phyloP scores from a whole-genome alignment of 2,888 invertebrate genomes.

The Hecatera dysodea region DNA sequence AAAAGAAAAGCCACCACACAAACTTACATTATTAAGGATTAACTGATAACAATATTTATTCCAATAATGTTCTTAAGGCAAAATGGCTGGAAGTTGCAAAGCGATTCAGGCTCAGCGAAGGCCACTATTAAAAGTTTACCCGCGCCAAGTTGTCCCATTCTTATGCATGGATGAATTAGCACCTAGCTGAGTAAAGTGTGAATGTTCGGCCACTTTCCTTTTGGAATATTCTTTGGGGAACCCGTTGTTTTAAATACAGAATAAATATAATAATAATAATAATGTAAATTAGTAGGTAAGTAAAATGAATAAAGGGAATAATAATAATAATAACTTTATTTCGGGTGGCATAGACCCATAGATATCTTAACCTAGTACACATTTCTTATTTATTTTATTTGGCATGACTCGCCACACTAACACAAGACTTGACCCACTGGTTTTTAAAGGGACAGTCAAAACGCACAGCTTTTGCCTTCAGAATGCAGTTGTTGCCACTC shows the following conservation, averaged over 20 bases:
- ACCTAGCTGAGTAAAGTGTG: constrained; percentile 62
- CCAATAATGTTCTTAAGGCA: constrained; percentile 59
- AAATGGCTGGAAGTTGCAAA: constrained; percentile 69
- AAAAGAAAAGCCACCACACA: constrained; percentile 2
- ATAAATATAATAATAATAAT: too few relatives aligned
- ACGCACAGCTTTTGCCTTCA: too few relatives aligned
- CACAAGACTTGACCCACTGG: too few relatives aligned
- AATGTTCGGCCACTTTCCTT: constrained; percentile 48
- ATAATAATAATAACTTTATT: too few relatives aligned
- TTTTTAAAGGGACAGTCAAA: too few relatives aligned
- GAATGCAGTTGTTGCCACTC: too few relatives aligned
- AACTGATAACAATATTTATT: constrained; percentile 58
- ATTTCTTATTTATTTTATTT: too few relatives aligned
- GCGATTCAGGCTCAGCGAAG: constrained; percentile 70
- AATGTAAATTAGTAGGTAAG: too few relatives aligned
- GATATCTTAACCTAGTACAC: too few relatives aligned
- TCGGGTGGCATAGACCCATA: too few relatives aligned
- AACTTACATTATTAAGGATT: constrained; percentile 44
- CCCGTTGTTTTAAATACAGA: neutral
- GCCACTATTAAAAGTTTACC: constrained; percentile 78
- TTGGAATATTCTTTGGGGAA: constrained; percentile 41
- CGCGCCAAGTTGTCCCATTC: constrained; percentile 72
- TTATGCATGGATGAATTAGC: constrained; percentile 79
- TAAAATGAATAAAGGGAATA: too few relatives aligned
- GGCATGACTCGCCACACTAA: too few relatives aligned